Conservation (phyloP, 2,797 vertebrate genomes). For the Aulostomus chinensis region DNA sequence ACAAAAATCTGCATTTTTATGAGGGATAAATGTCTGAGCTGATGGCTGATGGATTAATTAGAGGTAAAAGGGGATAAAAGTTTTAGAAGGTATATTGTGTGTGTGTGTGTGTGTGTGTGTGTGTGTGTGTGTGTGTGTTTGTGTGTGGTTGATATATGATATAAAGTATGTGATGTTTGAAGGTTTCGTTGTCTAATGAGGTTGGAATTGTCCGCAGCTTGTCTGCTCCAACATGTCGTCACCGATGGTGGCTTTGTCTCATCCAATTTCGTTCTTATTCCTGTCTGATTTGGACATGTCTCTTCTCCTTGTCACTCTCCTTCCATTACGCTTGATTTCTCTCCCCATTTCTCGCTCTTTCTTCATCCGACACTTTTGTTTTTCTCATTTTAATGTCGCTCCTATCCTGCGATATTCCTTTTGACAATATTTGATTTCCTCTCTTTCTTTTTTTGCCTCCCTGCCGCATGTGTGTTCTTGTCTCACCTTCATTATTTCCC, state of each 20-base stretch:
- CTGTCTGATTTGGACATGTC: slow-evolving; percentile 34
- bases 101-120: too few species aligned
- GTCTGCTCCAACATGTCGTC: neutral
- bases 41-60: neutral
- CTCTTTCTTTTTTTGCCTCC: neutral
- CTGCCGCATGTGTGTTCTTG: slow-evolving; percentile 2
- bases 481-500: neutral
- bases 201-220: neutral
- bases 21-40: neutral
- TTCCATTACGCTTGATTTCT: slow-evolving; percentile 12
- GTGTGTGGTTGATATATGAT: too few species aligned
- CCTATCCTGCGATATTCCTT: too few species aligned
- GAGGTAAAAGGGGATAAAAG: neutral
- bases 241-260: slow-evolving; percentile 57
- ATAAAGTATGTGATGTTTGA: too few species aligned
- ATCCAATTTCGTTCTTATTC: slow-evolving; percentile 43
- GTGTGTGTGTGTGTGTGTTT: too few species aligned
- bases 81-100: too few species aligned
- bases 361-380: too few species aligned
- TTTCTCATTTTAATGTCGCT: too few species aligned
- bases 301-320: slow-evolving; percentile 2
- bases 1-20: too few species aligned
- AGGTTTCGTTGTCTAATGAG: too few species aligned
- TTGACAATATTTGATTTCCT: neutral
- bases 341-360: slow-evolving; percentile 12